These are phyloP conservation scores for Tyrannus savana DNA, from an alignment of 2,113 vertebrate species.

Conservation along the genomic window DNA sequence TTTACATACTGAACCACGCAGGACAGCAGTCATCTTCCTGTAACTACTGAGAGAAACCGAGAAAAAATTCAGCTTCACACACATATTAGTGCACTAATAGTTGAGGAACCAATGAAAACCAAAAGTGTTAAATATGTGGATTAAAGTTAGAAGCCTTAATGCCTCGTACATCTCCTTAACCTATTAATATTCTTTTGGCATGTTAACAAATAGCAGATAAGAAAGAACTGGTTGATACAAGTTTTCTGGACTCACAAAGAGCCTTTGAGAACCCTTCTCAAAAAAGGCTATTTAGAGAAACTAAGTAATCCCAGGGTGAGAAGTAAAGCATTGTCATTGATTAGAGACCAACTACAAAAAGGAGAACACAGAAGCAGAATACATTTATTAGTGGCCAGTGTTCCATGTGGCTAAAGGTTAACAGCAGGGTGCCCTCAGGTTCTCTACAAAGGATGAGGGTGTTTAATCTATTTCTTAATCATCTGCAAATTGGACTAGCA, in stretches of 20 bases:
- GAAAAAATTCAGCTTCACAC: not conserved
- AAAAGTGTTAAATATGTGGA: not conserved
- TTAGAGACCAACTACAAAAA: not conserved
- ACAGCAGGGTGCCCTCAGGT: not conserved
- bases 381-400: not conserved
- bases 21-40: not conserved
- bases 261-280: not conserved
- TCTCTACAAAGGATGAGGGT: not conserved
- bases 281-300: not conserved
- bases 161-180: not conserved
- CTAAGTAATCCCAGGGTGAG: not conserved
- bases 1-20: not conserved
- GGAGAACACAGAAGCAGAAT: not conserved
- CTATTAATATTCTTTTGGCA: not conserved
- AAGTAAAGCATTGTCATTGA: not conserved
- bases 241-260: not conserved
- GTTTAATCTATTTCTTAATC: conserved; percentile 20
- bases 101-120: not conserved
- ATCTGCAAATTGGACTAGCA: not conserved
- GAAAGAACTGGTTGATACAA: not conserved
- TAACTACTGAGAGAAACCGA: not conserved
- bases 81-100: not conserved
- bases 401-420: not conserved
- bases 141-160: not conserved
- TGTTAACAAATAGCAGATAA: not conserved